Base-by-base conservation (phyloP, 2,888 invertebrate genomes). In the Leptinotarsa rubiginosa region DNA sequence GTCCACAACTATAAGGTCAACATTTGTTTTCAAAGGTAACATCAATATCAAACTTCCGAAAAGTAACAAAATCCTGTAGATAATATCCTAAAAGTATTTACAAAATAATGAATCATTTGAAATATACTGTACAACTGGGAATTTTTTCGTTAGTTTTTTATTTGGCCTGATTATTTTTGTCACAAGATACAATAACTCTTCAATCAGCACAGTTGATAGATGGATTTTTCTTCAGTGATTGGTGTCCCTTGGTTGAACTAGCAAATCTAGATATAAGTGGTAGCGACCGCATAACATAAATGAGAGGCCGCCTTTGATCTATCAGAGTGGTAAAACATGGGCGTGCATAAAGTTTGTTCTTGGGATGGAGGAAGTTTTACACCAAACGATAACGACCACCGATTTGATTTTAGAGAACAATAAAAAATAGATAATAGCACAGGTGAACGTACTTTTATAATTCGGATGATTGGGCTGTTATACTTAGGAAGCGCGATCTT, bases 231-330 rank as follows among this genome's bases (percentile, higher is more conserved):
- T 31, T 62, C 41, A 62, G 31, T 62, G 62, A 62, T 31, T 62
- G 62, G 62, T 62, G 62, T 62, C 31, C 62, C 62, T 62, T 41
- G 25, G 41, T 16, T 62, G 62, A 62, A 62, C 62, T 62, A 62
- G 62, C 62, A 62, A 62, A 62, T 62, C 62, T 62, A 62, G 25
- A 62, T 62, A 31, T 62, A 41, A 62, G 62, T 56, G 56, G 56
- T 62, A 62, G 31, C 41, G 62, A 62, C 62, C 62, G 62, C 62
- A 62, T n/a, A 62, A 41, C 62, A 62, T 62, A 62, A 62, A 62
- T 62, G 62, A 62, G 12, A 41, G 62, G 62, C 62, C 62, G 62
- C 62, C 62, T 62, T 62, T 62, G 62, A 62, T 62, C 62, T 31
- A 62, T 62, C 31, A 62, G 62, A 16, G 62, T 31, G n/a, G 62